Evolutionary conservation across 2,113 vertebrate species (phyloP).

Genomic region (Calyptomena viridis): DNA sequence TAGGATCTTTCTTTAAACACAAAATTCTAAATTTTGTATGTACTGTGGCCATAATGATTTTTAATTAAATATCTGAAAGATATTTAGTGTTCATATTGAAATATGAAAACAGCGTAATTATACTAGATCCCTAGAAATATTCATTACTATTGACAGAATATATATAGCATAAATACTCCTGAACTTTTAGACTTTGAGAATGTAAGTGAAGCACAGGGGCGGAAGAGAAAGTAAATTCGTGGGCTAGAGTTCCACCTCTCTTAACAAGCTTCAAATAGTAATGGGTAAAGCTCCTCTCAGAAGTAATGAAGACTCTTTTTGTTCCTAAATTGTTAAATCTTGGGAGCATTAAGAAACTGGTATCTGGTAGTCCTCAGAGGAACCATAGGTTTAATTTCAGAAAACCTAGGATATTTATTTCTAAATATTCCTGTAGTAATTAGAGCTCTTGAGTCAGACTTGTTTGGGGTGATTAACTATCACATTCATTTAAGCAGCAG

Average conservation of each 20-base stretch:
- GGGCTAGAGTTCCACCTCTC: not conserved
- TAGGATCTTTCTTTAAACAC: not conserved
- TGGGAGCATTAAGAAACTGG: not conserved
- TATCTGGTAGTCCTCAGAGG: not conserved
- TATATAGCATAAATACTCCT: not conserved
- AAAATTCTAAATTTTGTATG: not conserved
- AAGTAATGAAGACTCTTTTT: not conserved
- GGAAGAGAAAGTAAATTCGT: not conserved
- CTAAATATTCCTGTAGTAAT: not conserved
- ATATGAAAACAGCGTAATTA: not conserved
- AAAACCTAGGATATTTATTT: not conserved
- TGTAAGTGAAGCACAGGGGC: accelerated
- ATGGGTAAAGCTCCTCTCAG: not conserved
- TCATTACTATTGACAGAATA: not conserved
- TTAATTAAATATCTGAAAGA: not conserved
- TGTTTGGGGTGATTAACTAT: not conserved
- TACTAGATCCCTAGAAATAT: not conserved
- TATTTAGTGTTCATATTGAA: not conserved
- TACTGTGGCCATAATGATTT: not conserved
- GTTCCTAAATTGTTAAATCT: not conserved
- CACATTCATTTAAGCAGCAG: not conserved
- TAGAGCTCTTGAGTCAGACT: not conserved
- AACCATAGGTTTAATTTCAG: not conserved
- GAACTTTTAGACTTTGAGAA: not conserved
- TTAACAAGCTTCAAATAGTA: not conserved